Evolutionary conservation across 2,888 invertebrate species (phyloP).

Genomic region (Apocheima hispidaria): DNA sequence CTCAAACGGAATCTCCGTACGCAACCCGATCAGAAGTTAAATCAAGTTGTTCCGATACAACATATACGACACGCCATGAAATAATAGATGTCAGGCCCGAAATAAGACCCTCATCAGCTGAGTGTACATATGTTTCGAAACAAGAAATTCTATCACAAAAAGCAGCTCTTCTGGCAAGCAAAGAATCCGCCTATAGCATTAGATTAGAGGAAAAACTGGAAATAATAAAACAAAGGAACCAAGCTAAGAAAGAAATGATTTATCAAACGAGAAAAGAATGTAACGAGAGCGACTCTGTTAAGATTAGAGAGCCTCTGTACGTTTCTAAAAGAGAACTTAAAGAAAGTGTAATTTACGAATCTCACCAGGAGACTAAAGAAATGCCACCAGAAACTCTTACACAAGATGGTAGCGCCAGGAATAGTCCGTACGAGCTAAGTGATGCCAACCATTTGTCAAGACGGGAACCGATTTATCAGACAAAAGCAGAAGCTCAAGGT

Average conservation of each 20-base stretch:
- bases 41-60: slow-evolving; percentile 78
- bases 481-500: slow-evolving; percentile 71
- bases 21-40: slow-evolving; percentile 73
- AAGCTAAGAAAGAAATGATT: slow-evolving; percentile 83
- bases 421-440: slow-evolving; percentile 81
- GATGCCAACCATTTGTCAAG: slow-evolving; percentile 83
- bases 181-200: slow-evolving; percentile 72
- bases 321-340: slow-evolving; percentile 83
- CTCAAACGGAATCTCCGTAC: slow-evolving; percentile 75
- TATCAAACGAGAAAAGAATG: slow-evolving; percentile 82
- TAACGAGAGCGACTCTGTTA: slow-evolving; percentile 76
- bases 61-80: slow-evolving; percentile 66
- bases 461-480: slow-evolving; percentile 78
- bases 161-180: slow-evolving; percentile 78
- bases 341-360: slow-evolving; percentile 83
- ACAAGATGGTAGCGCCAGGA: slow-evolving; percentile 70
- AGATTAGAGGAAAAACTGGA: slow-evolving; percentile 81
- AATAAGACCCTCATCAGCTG: slow-evolving; percentile 75
- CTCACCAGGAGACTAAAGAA: slow-evolving; percentile 80
- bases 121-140: slow-evolving; percentile 81
- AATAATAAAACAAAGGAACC: slow-evolving; percentile 83
- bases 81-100: slow-evolving; percentile 66
- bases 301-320: slow-evolving; percentile 80
- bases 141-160: slow-evolving; percentile 84
- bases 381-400: slow-evolving; percentile 49